Percentiles rank a stretch among this genome's conserved stretches.
Evolutionary conservation across 2,888 invertebrate species (phyloP).

Genomic region (Penaeus monodon): DNA sequence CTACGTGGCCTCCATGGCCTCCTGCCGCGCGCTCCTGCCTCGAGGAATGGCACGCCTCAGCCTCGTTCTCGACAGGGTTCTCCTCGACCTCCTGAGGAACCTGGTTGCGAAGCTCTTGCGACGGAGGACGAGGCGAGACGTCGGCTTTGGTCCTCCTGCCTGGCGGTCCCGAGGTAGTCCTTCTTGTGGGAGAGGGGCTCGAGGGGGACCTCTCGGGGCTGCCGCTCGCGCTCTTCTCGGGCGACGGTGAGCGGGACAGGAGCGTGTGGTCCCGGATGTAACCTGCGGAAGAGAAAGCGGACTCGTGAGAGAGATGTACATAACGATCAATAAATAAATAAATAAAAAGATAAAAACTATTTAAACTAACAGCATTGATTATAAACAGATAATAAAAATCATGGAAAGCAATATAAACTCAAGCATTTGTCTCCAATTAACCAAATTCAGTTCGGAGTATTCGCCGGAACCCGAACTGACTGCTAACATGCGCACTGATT

Average conservation of each 20-base stretch:
- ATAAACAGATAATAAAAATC: too few relatives aligned
- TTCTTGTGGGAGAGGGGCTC: too few relatives aligned
- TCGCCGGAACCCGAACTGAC: too few relatives aligned
- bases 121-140: neutral
- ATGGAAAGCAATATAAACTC: too few relatives aligned
- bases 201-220: neutral
- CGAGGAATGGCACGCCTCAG: constrained; percentile 22
- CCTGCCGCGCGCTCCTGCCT: neutral
- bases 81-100: constrained; percentile 1
- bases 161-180: neutral
- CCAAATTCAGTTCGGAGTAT: too few relatives aligned
- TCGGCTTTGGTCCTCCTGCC: neutral
- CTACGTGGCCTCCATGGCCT: constrained; percentile 34
- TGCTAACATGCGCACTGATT: too few relatives aligned
- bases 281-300: constrained; percentile 13
- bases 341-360: neutral
- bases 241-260: constrained; percentile 15
- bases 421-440: too few relatives aligned
- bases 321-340: too few relatives aligned
- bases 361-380: neutral
- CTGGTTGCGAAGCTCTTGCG: neutral
- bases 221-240: constrained; percentile 6
- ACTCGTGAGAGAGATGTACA: neutral
- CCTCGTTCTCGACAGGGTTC: neutral
- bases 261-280: constrained; percentile 4